Evolutionary conservation across 2,888 invertebrate genomes (phyloP), one percentile per base, ranked within the genome.

Genomic region (Apodemia mormo): DNA sequence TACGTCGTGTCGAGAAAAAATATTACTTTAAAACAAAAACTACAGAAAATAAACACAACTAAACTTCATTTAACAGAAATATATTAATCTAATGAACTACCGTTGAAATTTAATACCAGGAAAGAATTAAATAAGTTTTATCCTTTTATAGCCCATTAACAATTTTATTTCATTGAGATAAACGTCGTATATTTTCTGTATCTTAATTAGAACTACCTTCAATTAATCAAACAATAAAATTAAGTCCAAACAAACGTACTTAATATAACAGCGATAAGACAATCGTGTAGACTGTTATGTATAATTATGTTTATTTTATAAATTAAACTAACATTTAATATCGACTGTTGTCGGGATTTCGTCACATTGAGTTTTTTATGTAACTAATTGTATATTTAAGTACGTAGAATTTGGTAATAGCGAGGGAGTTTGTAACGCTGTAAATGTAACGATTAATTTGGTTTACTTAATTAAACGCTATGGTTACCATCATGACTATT

Each of bases 211-310:
- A 61, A 61, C 33, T 30, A 33, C 5, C 33, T 61, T 30, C 61
- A 61, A 61, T 61, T 61, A 61, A 61, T 61, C 33, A 30, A 61
- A 61, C 12, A 61, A 61, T 61, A 33, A 61, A 61, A 61, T 30
- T 61, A 1, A 9, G 12, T 12, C 33, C 14, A 58, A 56, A 61
- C 61, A 61, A 61, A 61, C 33, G 6, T 29, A 61, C 22, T 56
- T 22, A 22, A 45, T 58, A 29, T 58, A 58, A 9, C 61, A 12
- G 29, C 33, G 61, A 61, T 61, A 61, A 61, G 58, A 30, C 29
- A 61, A 30, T 12, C 30, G 6, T 61, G 30, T 12, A 61, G 14
- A 49, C 49, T 14, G 49, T 14, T 49, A 49, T 14, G 49, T 49
- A 14, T 49, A 49, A 49, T 49, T 49, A 12, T 12, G 12, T 14